A percentile compares a stretch with the other conserved stretches of the same genome.
Evolutionary conservation across 2,888 invertebrate species (phyloP).

Genomic region (Sinodicranocentrus sp.): DNA sequence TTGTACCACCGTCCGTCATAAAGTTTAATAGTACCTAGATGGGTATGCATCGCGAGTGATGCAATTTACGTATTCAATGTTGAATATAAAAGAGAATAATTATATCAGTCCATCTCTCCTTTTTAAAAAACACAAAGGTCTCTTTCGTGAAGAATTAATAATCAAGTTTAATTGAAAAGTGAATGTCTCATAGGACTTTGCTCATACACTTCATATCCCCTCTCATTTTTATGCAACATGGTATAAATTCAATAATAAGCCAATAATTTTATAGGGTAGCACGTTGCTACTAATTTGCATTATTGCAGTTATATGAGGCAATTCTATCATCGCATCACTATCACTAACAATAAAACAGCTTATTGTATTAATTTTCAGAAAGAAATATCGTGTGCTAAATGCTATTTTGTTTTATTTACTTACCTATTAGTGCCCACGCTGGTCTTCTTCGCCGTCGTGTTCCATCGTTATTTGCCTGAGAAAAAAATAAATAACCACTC

Average conservation of each 20-base stretch:
- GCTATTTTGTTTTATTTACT: constrained; percentile 30
- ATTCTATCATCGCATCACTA: constrained; percentile 25
- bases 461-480: neutral
- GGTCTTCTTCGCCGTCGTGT: neutral
- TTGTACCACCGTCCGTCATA: too few species aligned
- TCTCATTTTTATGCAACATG: neutral
- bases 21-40: neutral
- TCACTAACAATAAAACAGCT: constrained; percentile 25
- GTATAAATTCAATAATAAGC: neutral
- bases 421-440: neutral
- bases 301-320: constrained; percentile 26
- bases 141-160: constrained; percentile 29
- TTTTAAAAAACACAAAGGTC: constrained; percentile 37
- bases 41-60: neutral
- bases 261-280: neutral
- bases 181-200: constrained; percentile 52
- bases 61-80: neutral
- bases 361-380: constrained; percentile 31
- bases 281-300: constrained; percentile 44
- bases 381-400: constrained; percentile 41
- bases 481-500: too few species aligned
- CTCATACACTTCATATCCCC: constrained; percentile 12
- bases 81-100: neutral
- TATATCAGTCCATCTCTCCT: constrained; percentile 29
- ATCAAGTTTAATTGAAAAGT: constrained; percentile 63